phyloP scores from a whole-genome alignment of 2,113 vertebrate genomes.

The Phalacrocorax brasilianus region DNA sequence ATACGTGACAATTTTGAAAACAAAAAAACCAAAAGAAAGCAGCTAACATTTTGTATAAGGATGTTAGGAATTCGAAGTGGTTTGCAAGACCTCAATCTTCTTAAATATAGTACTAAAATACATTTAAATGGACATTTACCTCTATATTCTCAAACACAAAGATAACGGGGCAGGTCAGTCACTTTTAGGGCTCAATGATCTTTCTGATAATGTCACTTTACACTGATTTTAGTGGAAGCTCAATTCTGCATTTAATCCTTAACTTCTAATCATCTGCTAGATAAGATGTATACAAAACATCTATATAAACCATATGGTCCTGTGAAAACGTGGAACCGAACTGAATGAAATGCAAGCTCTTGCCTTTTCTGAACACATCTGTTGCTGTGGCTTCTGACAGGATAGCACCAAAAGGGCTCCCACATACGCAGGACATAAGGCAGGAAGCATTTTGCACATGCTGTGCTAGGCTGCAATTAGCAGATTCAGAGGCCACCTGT shows the following conservation, averaged over 20 bases:
- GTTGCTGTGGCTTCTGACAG: background rate
- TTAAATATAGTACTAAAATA: background rate
- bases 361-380: slow-evolving; percentile 25
- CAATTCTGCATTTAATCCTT: background rate
- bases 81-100: background rate
- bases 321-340: background rate
- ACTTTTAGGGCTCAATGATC: background rate
- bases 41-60: background rate
- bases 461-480: background rate
- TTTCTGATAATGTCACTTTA: background rate
- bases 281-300: background rate
- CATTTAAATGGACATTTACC: background rate
- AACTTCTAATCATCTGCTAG: background rate
- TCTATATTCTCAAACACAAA: background rate
- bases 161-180: background rate
- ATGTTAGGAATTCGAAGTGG: background rate
- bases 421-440: background rate
- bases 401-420: slow-evolving; percentile 3
- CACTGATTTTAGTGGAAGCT: background rate
- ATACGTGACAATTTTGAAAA: too few species aligned
- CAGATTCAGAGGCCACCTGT: slow-evolving; percentile 7
- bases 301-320: background rate
- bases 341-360: background rate
- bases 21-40: background rate
- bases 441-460: background rate